phyloP scores from a whole-genome alignment of 2,797 vertebrate genomes.

The Erithacus rubecula region DNA sequence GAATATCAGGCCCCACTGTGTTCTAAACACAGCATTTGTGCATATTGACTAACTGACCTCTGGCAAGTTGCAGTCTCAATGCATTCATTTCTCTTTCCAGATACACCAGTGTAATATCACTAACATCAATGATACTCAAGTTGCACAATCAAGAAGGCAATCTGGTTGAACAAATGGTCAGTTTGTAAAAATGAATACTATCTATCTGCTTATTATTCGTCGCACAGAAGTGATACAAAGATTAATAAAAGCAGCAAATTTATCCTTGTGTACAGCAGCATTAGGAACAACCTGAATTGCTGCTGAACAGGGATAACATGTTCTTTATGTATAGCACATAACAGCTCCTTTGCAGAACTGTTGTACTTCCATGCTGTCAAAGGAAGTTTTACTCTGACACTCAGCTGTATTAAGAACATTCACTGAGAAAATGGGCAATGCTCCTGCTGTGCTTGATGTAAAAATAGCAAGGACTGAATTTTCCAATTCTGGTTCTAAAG shows the following conservation, averaged over 20 bases:
- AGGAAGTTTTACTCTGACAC: not conserved
- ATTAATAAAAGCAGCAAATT: not conserved
- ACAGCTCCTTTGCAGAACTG: not conserved
- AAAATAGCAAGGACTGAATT: not conserved
- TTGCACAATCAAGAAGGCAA: not conserved
- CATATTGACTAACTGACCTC: not conserved
- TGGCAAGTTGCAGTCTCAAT: not conserved
- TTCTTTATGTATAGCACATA: not conserved
- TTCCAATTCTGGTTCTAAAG: not conserved
- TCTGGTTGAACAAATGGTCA: not conserved
- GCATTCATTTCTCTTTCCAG: not conserved
- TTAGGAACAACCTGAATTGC: not conserved
- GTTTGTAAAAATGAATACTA: not conserved
- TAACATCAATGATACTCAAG: not conserved
- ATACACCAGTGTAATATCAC: not conserved
- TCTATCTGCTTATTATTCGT: not conserved
- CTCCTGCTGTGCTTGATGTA: not conserved
- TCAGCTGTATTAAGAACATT: not conserved
- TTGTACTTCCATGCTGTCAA: not conserved
- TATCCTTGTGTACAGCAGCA: rapidly evolving
- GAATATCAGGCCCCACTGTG: not conserved
- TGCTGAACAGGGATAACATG: not conserved
- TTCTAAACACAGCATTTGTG: constrained; percentile 9
- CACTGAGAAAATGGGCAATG: not conserved
- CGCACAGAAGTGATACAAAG: not conserved